Percentiles rank a stretch among this genome's conserved stretches.
These are phyloP conservation scores for Zaprionus tsacasi DNA, from an alignment of 1,140 invertebrate species.

Conservation along the genomic window DNA sequence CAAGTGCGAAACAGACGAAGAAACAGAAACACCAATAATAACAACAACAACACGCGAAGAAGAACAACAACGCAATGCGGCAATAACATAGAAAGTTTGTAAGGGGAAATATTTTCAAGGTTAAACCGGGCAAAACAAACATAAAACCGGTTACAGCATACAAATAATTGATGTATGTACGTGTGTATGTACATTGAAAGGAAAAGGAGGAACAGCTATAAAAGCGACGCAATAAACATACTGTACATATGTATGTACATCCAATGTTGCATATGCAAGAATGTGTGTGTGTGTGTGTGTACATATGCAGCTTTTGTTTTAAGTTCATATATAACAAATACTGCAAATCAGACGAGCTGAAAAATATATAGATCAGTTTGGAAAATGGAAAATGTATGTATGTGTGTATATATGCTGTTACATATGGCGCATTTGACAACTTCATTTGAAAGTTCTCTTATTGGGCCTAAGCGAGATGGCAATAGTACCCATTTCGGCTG, in stretches of 20 bases:
- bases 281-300: neutral
- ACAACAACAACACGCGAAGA: slow-evolving; percentile 8
- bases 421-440: slow-evolving; percentile 20
- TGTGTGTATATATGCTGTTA: slow-evolving; percentile 2
- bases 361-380: slow-evolving; percentile 1
- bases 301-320: slow-evolving; percentile 9
- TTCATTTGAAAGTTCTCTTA: slow-evolving; percentile 18
- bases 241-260: neutral
- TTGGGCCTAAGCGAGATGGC: slow-evolving; percentile 22
- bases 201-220: slow-evolving; percentile 32
- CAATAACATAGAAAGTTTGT: slow-evolving; percentile 79
- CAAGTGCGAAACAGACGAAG: slow-evolving; percentile 64
- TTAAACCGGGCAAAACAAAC: slow-evolving; percentile 83
- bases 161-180: slow-evolving; percentile 1
- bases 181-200: slow-evolving; percentile 9
- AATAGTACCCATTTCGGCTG: slow-evolving; percentile 16
- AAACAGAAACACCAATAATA: slow-evolving; percentile 25
- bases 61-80: slow-evolving; percentile 51
- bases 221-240: slow-evolving; percentile 27
- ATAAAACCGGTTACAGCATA: slow-evolving; percentile 80
- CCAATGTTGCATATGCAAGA: slow-evolving; percentile 8
- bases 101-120: slow-evolving; percentile 74
- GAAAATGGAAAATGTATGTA: neutral
- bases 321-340: neutral
- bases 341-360: neutral